Conservation (phyloP, 2,113 vertebrate genomes). For the Otus sunia region DNA sequence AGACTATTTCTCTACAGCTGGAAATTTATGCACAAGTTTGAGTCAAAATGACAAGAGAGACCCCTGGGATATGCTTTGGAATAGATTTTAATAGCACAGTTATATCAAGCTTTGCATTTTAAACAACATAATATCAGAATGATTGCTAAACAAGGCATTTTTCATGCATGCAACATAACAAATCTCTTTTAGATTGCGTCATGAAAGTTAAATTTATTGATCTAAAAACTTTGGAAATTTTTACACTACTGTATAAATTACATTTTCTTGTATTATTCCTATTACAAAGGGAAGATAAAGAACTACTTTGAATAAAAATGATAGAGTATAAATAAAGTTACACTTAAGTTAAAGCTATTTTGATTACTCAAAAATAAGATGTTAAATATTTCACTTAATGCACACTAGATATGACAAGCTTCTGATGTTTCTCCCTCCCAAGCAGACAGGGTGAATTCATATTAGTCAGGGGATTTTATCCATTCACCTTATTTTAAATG, state of each 20-base stretch:
- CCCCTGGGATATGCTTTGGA: conserved; percentile 15
- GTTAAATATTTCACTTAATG: conserved; percentile 37
- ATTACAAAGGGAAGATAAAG: not conserved
- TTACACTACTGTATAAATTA: not conserved
- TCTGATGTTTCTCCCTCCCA: not conserved
- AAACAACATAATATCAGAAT: not conserved
- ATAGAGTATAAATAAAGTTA: conserved; percentile 1
- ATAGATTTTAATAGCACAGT: conserved; percentile 28
- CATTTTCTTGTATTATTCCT: not conserved
- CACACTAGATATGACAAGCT: not conserved
- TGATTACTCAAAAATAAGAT: not conserved
- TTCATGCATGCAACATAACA: not conserved
- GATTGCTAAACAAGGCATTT: conserved; percentile 30
- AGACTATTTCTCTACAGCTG: not conserved
- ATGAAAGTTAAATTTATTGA: conserved; percentile 24
- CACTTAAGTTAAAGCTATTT: not conserved
- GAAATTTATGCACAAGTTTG: conserved; percentile 42
- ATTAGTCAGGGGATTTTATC: conserved; percentile 15
- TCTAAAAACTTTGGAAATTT: not conserved
- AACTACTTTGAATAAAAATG: not conserved
- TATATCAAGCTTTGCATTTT: conserved; percentile 34
- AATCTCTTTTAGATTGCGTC: conserved; percentile 15
- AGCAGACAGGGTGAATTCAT: not conserved
- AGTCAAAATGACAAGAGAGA: conserved; percentile 27
- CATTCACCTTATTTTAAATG: conserved; percentile 16